Base-by-base conservation (phyloP, 2,888 invertebrate genomes). In the Oeneis ivallda region DNA sequence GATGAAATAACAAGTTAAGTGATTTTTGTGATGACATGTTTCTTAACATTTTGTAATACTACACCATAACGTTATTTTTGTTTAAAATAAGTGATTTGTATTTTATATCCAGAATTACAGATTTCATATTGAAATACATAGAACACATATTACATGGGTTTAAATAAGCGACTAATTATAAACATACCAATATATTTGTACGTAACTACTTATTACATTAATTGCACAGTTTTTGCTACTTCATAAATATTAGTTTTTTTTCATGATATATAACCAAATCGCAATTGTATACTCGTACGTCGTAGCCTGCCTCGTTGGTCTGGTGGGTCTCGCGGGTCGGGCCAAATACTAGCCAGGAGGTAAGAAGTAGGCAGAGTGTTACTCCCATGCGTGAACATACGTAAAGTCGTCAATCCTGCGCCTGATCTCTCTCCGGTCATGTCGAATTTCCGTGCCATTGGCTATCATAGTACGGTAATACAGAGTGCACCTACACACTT, bases 81-180 rank as follows among this genome's bases (percentile, higher is more conserved):
- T 47, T 47, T 47, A 17, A 45, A 15, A 45, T 45, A n/a, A 45
- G 15, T 9, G 15, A 45, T 2, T 7, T 15, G 45, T 47, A 47
- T 47, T 15, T 45, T 17, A n/a, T 15, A 47, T 17, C 17, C 47
- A 17, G 17, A 17, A 47, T 47, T 52, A 52, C 32, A 52, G 50
- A 52, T 52, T 52, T 26, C 19, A 52, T 52, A 52, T 52, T 32
- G 1, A n/a, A 52, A 32, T 32, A 50, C 32, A 32, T 52, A 52
- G 50, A 32, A 52, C n/a, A 15, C 32, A 13, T 26, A 13, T 37
- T 26, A 34, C 53, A 53, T 53, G 53, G 34, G 15, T 53, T 34
- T 53, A 34, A 9, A n/a, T 34, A 34, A 37, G 53, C 53, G n/a
- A 53, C 10, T 9, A 9, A 47, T 15, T 47, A 15, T 34, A 37